Percentiles rank a stretch among this genome's conserved stretches.
Evolutionary conservation across 2,113 vertebrate genomes (phyloP).

Genomic region (Trichomycterus rosablanca): DNA sequence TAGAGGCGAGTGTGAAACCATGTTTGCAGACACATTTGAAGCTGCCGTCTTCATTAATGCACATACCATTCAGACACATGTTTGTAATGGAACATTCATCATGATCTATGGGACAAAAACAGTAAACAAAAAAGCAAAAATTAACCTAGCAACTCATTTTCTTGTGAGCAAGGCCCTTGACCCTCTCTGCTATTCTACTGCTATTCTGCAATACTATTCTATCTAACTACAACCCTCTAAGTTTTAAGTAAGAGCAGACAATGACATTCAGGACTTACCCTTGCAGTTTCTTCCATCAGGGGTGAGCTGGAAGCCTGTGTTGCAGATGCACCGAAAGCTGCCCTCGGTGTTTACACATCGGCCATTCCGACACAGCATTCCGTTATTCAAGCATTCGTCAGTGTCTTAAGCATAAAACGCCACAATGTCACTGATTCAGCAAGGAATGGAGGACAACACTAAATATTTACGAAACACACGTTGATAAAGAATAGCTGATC

Average conservation of each 20-base stretch:
- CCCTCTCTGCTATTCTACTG: too few species aligned
- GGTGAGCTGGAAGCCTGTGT: slow-evolving; percentile 71
- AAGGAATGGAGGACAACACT: neutral
- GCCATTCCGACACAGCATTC: slow-evolving; percentile 67
- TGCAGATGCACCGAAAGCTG: slow-evolving; percentile 77
- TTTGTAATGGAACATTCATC: slow-evolving; percentile 71
- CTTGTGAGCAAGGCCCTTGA: too few species aligned
- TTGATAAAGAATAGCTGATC: too few species aligned
- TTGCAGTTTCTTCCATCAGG: slow-evolving; percentile 68
- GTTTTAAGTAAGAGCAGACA: neutral
- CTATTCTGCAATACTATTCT: too few species aligned
- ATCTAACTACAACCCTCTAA: neutral
- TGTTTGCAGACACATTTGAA: slow-evolving; percentile 77
- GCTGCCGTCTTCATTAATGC: slow-evolving; percentile 77
- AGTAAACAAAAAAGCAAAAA: neutral
- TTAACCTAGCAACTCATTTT: too few species aligned
- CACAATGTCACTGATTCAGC: neutral
- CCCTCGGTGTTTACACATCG: slow-evolving; percentile 73
- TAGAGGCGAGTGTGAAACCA: slow-evolving; percentile 67
- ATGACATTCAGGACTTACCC: slow-evolving; percentile 54
- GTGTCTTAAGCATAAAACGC: slow-evolving; percentile 54
- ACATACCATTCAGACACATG: slow-evolving; percentile 77
- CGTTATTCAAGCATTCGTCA: slow-evolving; percentile 70
- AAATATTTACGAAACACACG: too few species aligned
- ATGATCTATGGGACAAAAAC: slow-evolving; percentile 54